Evolutionary conservation across 1,140 invertebrate genomes (phyloP).

Genomic region (Chelonus insularis): DNA sequence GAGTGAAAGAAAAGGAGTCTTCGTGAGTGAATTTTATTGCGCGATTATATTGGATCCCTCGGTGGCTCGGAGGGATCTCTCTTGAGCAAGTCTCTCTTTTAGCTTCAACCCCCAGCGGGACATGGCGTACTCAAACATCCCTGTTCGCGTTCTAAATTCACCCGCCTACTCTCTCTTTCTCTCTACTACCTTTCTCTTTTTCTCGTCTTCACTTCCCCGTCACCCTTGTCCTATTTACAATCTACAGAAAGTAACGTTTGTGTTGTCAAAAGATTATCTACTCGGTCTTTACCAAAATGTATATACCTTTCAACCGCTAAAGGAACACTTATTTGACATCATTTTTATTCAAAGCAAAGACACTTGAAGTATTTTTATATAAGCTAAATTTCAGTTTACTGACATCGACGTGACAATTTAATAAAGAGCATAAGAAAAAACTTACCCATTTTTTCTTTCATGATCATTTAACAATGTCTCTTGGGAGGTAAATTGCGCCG

Average conservation of each 20-base stretch:
- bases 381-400: background rate
- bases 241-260: constrained; percentile 26
- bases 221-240: constrained; percentile 24
- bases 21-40: constrained; percentile 57
- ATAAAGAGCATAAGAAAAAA: too few relatives aligned
- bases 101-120: constrained; percentile 31
- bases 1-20: constrained; percentile 26
- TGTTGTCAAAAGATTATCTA: constrained; percentile 31
- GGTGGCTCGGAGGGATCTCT: constrained; percentile 34
- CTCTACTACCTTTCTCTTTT: background rate
- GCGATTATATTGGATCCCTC: constrained; percentile 56
- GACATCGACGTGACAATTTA: too few relatives aligned
- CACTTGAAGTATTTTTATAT: constrained; percentile 13
- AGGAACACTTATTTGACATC: constrained; percentile 31
- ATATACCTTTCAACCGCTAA: constrained; percentile 28
- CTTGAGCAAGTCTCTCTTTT: constrained; percentile 19
- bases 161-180: constrained; percentile 8
- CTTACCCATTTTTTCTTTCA: background rate
- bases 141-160: constrained; percentile 35
- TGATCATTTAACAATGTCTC: too few relatives aligned
- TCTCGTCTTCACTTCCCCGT: background rate
- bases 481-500: too few relatives aligned
- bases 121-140: constrained; percentile 43
- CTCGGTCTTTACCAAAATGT: constrained; percentile 29
- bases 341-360: constrained; percentile 27